Evolutionary conservation across 2,113 vertebrate species (phyloP).

Genomic region (Nerophis lumbriciformis): DNA sequence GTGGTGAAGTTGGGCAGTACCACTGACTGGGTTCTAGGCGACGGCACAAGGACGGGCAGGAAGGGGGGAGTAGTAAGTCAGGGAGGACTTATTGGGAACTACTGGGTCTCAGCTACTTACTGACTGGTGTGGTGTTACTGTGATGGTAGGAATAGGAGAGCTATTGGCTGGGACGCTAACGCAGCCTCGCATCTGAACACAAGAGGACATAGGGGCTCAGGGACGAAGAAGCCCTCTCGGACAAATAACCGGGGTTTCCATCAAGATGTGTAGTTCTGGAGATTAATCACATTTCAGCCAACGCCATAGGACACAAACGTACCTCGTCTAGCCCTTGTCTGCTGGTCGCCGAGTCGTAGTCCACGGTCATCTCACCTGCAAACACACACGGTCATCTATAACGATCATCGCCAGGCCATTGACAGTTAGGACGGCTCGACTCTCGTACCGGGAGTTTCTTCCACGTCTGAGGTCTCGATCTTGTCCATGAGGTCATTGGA

Average conservation of each 20-base stretch:
- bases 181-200: constrained; percentile 72
- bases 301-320: constrained; percentile 24
- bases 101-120: constrained; percentile 67
- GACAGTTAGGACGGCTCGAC: no score
- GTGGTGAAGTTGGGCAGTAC: constrained; percentile 38
- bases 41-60: constrained; percentile 8
- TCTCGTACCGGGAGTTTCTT: constrained; percentile 75
- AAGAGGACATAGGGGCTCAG: constrained; percentile 71
- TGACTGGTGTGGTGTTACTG: constrained; percentile 69
- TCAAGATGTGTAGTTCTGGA: background rate
- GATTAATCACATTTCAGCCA: no score
- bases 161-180: constrained; percentile 65
- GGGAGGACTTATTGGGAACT: constrained; percentile 30
- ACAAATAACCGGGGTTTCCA: background rate
- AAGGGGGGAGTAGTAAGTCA: constrained; percentile 29
- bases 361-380: constrained; percentile 73
- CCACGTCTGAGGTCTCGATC: constrained; percentile 80
- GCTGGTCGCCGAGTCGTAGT: constrained; percentile 70
- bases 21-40: constrained; percentile 36
- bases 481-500: constrained; percentile 95
- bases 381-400: constrained; percentile 5
- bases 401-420: background rate
- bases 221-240: constrained; percentile 26
- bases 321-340: constrained; percentile 82
- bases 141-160: constrained; percentile 72